phyloP scores from a whole-genome alignment of 2,888 invertebrate genomes.

The Nephrotoma flavescens region DNA sequence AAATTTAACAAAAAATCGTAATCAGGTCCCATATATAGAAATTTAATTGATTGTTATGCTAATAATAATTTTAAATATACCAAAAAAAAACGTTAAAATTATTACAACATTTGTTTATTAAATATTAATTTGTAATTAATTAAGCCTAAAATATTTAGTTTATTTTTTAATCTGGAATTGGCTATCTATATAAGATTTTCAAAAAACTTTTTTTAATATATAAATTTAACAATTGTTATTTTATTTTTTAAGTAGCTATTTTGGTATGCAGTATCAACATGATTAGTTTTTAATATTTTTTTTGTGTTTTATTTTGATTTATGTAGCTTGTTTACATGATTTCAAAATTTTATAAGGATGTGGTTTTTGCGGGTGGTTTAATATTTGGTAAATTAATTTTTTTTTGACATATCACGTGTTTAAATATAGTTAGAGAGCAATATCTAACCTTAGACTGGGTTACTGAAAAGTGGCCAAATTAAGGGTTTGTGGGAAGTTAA shows the following conservation, averaged over 20 bases:
- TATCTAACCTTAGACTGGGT: no score
- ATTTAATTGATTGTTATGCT: background rate
- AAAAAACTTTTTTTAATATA: background rate
- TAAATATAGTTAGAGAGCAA: no score
- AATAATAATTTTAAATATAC: background rate
- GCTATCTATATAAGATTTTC: background rate
- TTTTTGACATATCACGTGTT: no score
- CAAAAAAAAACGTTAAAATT: background rate
- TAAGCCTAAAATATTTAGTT: background rate
- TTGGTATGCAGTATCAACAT: background rate
- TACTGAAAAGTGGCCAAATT: no score
- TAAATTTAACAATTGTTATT: background rate
- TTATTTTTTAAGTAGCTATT: background rate
- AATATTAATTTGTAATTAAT: background rate
- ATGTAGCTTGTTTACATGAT: background rate
- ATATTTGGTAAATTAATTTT: background rate
- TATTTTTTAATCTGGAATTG: background rate
- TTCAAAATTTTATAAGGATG: background rate
- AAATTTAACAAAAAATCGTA: background rate
- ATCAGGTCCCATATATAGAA: background rate
- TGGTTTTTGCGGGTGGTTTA: background rate
- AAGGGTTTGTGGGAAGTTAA: no score
- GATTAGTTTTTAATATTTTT: background rate
- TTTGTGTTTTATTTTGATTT: background rate
- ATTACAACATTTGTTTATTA: background rate